phyloP scores from a whole-genome alignment of 2,888 invertebrate species.

The Ellobium chinense region DNA sequence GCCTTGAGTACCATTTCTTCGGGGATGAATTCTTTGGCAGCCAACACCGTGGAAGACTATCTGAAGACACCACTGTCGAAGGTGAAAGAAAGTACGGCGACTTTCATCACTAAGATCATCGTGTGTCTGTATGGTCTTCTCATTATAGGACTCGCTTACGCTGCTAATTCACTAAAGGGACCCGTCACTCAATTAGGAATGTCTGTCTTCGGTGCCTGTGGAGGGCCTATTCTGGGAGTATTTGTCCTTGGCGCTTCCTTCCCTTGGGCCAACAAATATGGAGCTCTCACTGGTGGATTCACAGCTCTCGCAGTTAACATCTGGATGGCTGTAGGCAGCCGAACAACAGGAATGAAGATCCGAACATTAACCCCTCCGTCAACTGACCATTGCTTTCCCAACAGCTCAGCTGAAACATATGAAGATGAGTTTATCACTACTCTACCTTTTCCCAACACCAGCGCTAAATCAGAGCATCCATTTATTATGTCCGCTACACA shows the following conservation, averaged over 20 bases:
- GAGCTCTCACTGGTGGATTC: slow-evolving; percentile 23
- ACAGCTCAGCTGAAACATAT: not conserved
- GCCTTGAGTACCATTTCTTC: too few species aligned
- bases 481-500: too few species aligned
- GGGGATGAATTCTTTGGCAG: slow-evolving; percentile 62
- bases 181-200: slow-evolving; percentile 57
- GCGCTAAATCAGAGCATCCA: too few species aligned
- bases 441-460: too few species aligned
- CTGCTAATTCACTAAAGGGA: slow-evolving; percentile 53
- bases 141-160: slow-evolving; percentile 56
- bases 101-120: slow-evolving; percentile 56
- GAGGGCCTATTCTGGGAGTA: slow-evolving; percentile 59
- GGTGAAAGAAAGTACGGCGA: slow-evolving; percentile 49
- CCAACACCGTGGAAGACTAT: slow-evolving; percentile 61
- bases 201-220: slow-evolving; percentile 57
- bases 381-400: slow-evolving; percentile 17
- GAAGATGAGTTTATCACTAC: too few species aligned
- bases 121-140: slow-evolving; percentile 56
- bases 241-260: slow-evolving; percentile 58
- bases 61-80: slow-evolving; percentile 45
- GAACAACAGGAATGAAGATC: slow-evolving; percentile 22
- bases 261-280: slow-evolving; percentile 54
- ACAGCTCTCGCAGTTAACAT: slow-evolving; percentile 34
- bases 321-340: slow-evolving; percentile 29
- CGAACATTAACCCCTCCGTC: slow-evolving; percentile 24